Conservation (phyloP, 2,797 vertebrate species). For the Anguilla anguilla region DNA sequence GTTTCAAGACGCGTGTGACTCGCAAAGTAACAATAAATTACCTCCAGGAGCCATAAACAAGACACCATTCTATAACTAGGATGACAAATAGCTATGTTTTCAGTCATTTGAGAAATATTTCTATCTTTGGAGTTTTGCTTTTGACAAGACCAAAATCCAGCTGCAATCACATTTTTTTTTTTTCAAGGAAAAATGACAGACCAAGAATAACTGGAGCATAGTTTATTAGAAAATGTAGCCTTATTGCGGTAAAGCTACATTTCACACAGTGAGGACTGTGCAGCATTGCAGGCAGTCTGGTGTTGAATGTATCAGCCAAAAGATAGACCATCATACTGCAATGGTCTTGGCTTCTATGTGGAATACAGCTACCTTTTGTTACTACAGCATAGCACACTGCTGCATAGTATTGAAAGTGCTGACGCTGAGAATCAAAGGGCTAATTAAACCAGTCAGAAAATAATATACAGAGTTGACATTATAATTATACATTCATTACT, state of each 20-base stretch:
- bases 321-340: background rate
- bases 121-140: background rate
- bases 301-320: background rate
- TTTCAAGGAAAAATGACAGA: background rate
- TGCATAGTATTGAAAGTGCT: background rate
- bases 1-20: slow-evolving; percentile 62
- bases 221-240: background rate
- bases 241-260: background rate
- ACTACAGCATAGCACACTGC: background rate
- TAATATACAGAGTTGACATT: background rate
- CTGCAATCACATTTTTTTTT: background rate
- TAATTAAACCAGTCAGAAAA: background rate
- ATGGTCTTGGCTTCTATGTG: background rate
- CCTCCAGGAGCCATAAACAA: slow-evolving; percentile 53
- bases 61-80: slow-evolving; percentile 40
- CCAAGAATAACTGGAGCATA: background rate
- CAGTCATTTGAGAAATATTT: background rate
- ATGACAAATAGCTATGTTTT: background rate
- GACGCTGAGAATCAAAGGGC: background rate
- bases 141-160: slow-evolving; percentile 7
- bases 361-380: background rate
- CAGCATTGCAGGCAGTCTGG: background rate
- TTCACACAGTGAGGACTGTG: background rate
- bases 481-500: slow-evolving; percentile 7
- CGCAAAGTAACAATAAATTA: slow-evolving; percentile 55